phyloP scores from a whole-genome alignment of 2,888 invertebrate genomes.

The Meiosimyza platycephala region DNA sequence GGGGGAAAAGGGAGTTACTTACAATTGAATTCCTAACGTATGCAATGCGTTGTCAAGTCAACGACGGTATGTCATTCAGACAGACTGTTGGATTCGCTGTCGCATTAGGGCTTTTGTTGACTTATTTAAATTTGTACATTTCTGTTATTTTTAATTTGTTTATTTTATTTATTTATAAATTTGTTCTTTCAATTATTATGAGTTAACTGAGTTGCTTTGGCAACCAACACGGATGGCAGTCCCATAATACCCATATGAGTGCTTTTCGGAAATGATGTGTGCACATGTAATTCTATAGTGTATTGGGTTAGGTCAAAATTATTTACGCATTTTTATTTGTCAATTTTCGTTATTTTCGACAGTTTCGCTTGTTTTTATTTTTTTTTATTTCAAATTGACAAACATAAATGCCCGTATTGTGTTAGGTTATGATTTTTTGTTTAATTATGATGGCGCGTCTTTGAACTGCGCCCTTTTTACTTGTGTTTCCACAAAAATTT shows the following conservation, averaged over 20 bases:
- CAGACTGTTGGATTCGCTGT: too few relatives aligned
- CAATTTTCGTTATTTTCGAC: too few relatives aligned
- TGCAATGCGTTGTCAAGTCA: too few relatives aligned
- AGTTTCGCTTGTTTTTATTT: too few relatives aligned
- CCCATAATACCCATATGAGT: not conserved
- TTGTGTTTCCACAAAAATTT: constrained; percentile 20
- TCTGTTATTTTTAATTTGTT: constrained; percentile 3
- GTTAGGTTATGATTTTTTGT: not conserved
- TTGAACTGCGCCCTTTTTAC: constrained; percentile 38
- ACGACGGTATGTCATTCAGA: too few relatives aligned
- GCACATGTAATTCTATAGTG: not conserved
- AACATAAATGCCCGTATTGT: too few relatives aligned
- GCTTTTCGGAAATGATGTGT: not conserved
- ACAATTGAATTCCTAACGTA: too few relatives aligned
- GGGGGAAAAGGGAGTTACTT: too few relatives aligned
- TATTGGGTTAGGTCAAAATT: constrained; percentile 12
- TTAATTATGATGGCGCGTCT: constrained; percentile 26
- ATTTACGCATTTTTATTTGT: constrained; percentile 1
- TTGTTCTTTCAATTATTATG: too few relatives aligned
- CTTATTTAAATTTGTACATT: not conserved
- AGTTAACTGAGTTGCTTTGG: too few relatives aligned
- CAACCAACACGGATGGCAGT: too few relatives aligned
- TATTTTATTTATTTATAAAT: constrained; percentile 5
- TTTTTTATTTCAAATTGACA: not conserved
- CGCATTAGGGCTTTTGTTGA: too few relatives aligned